Evolutionary conservation across 2,113 vertebrate genomes (phyloP).

Genomic region (Prunella himalayana): DNA sequence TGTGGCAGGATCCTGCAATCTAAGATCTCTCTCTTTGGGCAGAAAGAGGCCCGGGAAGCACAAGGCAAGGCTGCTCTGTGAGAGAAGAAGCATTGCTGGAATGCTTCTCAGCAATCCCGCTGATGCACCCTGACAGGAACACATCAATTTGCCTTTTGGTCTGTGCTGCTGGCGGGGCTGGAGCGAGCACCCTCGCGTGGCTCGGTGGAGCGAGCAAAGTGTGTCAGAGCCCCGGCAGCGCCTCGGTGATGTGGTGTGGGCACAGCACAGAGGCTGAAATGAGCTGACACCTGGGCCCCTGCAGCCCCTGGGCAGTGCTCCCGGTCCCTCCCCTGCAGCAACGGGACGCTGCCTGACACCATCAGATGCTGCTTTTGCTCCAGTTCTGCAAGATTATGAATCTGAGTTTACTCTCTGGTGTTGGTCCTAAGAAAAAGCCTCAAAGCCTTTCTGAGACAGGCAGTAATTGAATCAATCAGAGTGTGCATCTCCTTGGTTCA

Average conservation of each 20-base stretch:
- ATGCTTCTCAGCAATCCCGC: not conserved
- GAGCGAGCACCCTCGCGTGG: rapidly evolving
- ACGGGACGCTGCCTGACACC: rapidly evolving
- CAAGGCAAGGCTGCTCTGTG: not conserved
- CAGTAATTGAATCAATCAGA: not conserved
- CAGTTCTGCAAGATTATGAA: rapidly evolving
- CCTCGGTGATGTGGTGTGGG: rapidly evolving
- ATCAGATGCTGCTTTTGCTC: not conserved
- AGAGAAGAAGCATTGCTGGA: not conserved
- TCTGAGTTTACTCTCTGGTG: not conserved
- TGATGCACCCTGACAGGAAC: not conserved
- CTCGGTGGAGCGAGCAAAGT: rapidly evolving
- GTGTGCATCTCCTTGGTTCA: rapidly evolving
- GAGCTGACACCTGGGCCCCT: not conserved
- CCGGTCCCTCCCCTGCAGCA: not conserved
- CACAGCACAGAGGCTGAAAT: rapidly evolving
- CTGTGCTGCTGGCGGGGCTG: not conserved
- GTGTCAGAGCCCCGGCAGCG: not conserved
- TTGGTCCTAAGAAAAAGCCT: not conserved
- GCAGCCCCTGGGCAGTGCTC: rapidly evolving
- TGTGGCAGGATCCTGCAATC: not conserved
- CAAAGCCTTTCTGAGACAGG: not conserved
- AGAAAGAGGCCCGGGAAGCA: not conserved
- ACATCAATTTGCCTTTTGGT: not conserved
- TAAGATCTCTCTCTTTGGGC: not conserved